These are phyloP conservation scores for Musca domestica DNA, from an alignment of 1,140 invertebrate genomes.

Conservation along the genomic window DNA sequence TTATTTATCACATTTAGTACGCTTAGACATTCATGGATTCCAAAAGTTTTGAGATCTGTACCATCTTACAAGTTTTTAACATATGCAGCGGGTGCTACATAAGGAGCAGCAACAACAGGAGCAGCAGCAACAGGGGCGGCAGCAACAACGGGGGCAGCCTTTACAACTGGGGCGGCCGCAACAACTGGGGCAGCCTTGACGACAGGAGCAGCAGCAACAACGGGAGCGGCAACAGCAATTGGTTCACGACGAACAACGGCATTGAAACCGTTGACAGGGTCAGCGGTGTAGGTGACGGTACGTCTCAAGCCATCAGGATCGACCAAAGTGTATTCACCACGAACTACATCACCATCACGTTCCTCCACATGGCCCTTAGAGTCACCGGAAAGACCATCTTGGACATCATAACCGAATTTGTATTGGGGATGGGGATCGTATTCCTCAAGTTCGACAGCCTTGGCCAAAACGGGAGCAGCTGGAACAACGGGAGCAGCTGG, in stretches of 20 bases:
- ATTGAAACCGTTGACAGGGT: slow-evolving; percentile 40
- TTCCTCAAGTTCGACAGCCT: slow-evolving; percentile 27
- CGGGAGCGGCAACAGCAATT: slow-evolving; percentile 40
- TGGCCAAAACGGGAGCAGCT: slow-evolving; percentile 33
- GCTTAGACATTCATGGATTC: not conserved
- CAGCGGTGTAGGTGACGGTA: slow-evolving; percentile 42
- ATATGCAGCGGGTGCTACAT: slow-evolving; percentile 39
- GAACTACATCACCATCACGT: slow-evolving; percentile 56
- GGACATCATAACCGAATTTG: slow-evolving; percentile 60
- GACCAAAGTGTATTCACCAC: slow-evolving; percentile 56
- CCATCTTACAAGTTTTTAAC: slow-evolving; percentile 25
- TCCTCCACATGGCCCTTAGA: slow-evolving; percentile 62
- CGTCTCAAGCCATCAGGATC: slow-evolving; percentile 55
- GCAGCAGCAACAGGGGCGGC: slow-evolving; percentile 23
- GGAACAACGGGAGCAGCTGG: slow-evolving; percentile 29
- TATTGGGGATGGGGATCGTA: slow-evolving; percentile 55
- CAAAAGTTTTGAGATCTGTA: not conserved
- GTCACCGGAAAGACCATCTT: slow-evolving; percentile 63
- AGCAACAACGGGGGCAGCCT: slow-evolving; percentile 41
- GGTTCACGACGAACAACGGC: slow-evolving; percentile 43
- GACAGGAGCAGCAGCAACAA: slow-evolving; percentile 30
- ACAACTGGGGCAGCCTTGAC: slow-evolving; percentile 28
- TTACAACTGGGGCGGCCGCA: slow-evolving; percentile 37
- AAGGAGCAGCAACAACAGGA: slow-evolving; percentile 29
- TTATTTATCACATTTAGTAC: slow-evolving; percentile 23